phyloP scores from a whole-genome alignment of 30 jellyfish, hydroid and myxozoan genomes.

The Catostylus mosaicus region DNA sequence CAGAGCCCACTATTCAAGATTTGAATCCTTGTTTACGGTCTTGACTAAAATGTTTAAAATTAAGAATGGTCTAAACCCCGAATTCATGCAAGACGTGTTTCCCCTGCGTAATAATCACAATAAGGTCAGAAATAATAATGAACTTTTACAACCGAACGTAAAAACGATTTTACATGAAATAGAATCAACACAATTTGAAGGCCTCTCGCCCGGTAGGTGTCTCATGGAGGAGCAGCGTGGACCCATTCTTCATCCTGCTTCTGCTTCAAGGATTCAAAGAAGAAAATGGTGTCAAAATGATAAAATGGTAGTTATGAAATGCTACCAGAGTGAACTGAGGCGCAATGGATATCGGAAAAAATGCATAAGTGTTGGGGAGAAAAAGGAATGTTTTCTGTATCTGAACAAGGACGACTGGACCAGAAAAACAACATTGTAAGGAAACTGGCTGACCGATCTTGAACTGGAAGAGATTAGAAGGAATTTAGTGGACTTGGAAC shows the following conservation, averaged over 20 bases:
- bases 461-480: constrained; percentile 7
- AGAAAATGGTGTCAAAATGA: constrained; percentile 21
- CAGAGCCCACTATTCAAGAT: no score
- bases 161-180: no score
- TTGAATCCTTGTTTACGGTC: not conserved
- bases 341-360: constrained; percentile 7
- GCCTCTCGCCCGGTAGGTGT: constrained; percentile 21
- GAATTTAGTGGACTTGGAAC: not conserved
- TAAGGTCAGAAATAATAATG: not conserved
- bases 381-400: constrained; percentile 2
- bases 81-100: not conserved
- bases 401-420: constrained; percentile 16
- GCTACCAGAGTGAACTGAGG: constrained; percentile 16
- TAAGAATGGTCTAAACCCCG: not conserved
- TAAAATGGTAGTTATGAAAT: not conserved
- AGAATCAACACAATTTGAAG: not conserved
- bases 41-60: not conserved
- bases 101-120: not conserved
- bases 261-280: constrained; percentile 6
- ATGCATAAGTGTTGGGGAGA: constrained; percentile 17
- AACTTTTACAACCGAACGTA: not conserved
- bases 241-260: constrained; percentile 6
- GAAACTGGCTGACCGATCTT: constrained; percentile 18
- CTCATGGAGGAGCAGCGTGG: constrained; percentile 13
- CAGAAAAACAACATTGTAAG: constrained; percentile 2